Evolutionary conservation across 2,797 vertebrate species (phyloP), one percentile per base, ranked within the genome.

Genomic region (Peromyscus eremicus): DNA sequence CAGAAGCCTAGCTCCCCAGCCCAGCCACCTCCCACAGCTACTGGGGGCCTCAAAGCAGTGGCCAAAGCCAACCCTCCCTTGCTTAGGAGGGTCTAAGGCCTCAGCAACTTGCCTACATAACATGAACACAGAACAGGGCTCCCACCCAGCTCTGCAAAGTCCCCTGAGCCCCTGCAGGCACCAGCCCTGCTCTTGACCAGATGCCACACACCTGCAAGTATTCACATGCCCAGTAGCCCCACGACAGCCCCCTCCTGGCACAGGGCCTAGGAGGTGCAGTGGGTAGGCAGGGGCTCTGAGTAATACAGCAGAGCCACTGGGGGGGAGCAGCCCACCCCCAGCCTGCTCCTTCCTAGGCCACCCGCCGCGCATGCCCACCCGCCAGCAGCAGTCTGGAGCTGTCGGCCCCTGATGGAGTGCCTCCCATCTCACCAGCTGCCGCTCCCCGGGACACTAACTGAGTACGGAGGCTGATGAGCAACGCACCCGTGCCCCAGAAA

Each of bases 341-440:
- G 79, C 34, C 34, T n/a, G 85, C 80, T 94, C 77, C 62, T 55
- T 4, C 96, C 90, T 90, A 85, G 96, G 96, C 85, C 64, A 2
- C 96, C 98, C 34, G 6, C 97, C 32, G 37, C 3, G 92, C 68
- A 49, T 96, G 97, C 85, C 98, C 98, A 97, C 98, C 98, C 98
- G 98, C 96, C 98, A 98, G 98, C 97, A 96, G 97, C 97, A 98
- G 98, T 98, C 98, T 99, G 98, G 99, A 99, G 99, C 99, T 99
- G 99, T 99, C 99, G 99, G 98, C 98, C 98, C 98, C 99, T 99
- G 99, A 99, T 99, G 99, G 99, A 99, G 99, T 99, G 98, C 99
- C 99, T 99, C 99, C 99, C 99, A 99, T 99, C 99, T 99, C 97
- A 99, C 99, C 99, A 99, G 99, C 99, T 99, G 99, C 99, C 98